Evolutionary conservation across 1,140 invertebrate species (phyloP).

Genomic region (Drosophila mauritiana): DNA sequence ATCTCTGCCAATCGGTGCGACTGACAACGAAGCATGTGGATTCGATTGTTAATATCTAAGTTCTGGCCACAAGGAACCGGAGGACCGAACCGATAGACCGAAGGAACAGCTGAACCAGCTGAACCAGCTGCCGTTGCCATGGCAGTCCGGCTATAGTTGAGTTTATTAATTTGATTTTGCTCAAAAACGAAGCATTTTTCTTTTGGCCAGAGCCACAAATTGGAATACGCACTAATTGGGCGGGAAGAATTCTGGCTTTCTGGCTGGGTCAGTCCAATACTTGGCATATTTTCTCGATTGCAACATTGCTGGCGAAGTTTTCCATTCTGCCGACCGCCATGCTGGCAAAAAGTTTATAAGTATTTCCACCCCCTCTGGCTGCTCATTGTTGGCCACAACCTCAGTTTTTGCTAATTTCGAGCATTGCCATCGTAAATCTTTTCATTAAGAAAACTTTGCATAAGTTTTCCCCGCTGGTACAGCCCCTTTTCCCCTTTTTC

Average conservation of each 20-base stretch:
- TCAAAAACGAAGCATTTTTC: conserved; percentile 13
- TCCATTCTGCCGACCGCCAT: conserved; percentile 41
- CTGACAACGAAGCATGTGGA: conserved; percentile 9
- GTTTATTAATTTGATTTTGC: conserved; percentile 64
- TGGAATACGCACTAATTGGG: conserved; percentile 66
- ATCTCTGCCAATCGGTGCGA: conserved; percentile 4
- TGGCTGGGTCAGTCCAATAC: conserved; percentile 13
- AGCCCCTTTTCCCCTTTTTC: conserved; percentile 12
- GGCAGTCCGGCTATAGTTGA: conserved; percentile 17
- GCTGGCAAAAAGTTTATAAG: conserved; percentile 67
- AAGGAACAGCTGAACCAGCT: neutral
- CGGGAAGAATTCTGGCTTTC: conserved; percentile 12
- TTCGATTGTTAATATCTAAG: conserved; percentile 60
- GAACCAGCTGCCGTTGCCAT: conserved; percentile 36
- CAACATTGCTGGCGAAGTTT: conserved; percentile 55
- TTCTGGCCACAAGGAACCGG: conserved; percentile 30
- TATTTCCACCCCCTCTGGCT: conserved; percentile 22
- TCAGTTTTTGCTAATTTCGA: conserved; percentile 83
- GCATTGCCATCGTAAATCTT: conserved; percentile 84
- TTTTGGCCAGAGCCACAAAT: conserved; percentile 50
- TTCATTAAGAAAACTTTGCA: conserved; percentile 85
- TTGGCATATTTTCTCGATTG: conserved; percentile 42
- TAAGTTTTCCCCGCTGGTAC: conserved; percentile 63
- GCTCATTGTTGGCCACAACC: conserved; percentile 77
- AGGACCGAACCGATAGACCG: neutral